Conservation (phyloP, 2,888 invertebrate genomes). For the Gymnocheta viridis region DNA sequence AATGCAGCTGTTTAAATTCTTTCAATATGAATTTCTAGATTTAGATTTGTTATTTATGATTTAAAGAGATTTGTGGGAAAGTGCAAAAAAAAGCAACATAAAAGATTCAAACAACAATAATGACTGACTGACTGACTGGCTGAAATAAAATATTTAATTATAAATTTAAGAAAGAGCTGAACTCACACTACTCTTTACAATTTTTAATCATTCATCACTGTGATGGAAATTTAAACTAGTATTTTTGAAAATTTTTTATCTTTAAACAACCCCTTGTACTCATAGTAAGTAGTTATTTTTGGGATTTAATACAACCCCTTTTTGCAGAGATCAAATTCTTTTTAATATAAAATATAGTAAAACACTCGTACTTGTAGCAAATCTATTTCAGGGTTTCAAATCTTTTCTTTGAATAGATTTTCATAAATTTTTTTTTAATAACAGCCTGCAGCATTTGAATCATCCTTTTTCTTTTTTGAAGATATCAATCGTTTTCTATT, state of each 20-base stretch:
- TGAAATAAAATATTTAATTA: conserved; percentile 60
- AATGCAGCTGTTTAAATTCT: conserved; percentile 67
- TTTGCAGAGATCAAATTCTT: conserved; percentile 27
- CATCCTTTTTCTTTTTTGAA: not conserved
- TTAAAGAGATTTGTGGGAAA: conserved; percentile 67
- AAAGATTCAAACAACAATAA: conserved; percentile 22
- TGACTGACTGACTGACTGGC: not conserved
- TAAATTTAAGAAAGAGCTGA: conserved; percentile 25
- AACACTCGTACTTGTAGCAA: conserved; percentile 29
- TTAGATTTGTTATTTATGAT: conserved; percentile 58
- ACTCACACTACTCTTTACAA: conserved; percentile 10
- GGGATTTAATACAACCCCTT: conserved; percentile 66
- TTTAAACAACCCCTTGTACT: conserved; percentile 47
- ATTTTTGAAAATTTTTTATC: conserved; percentile 5
- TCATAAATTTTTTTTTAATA: not conserved
- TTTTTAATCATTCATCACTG: conserved; percentile 59
- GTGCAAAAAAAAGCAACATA: conserved; percentile 59
- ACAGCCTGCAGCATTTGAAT: conserved; percentile 34
- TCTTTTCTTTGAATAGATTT: conserved; percentile 24
- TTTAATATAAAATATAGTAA: conserved; percentile 13
- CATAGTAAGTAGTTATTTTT: conserved; percentile 16
- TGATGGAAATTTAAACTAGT: conserved; percentile 34
- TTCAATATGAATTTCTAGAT: conserved; percentile 54
- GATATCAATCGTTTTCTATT: conserved; percentile 40
- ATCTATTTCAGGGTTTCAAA: conserved; percentile 12